phyloP scores from a whole-genome alignment of 2,113 vertebrate genomes.

The Symphodus melops region DNA sequence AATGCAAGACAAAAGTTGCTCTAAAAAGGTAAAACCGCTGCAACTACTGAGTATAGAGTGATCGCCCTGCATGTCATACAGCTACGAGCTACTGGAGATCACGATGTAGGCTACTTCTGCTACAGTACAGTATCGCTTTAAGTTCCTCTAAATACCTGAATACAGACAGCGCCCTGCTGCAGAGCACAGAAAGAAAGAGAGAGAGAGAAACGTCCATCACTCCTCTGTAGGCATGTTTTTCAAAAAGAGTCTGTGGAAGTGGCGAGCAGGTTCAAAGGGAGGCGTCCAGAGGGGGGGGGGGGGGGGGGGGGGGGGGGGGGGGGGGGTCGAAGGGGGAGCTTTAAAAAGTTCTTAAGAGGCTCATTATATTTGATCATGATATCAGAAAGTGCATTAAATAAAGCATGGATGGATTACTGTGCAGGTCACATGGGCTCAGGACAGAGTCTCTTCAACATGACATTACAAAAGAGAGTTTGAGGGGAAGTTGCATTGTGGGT shows the following conservation, averaged over 20 bases:
- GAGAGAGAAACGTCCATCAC: constrained; percentile 13
- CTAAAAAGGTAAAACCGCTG: constrained; percentile 55
- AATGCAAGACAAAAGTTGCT: constrained; percentile 49
- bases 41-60: constrained; percentile 59
- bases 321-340: not conserved
- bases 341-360: not conserved
- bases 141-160: constrained; percentile 76
- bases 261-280: constrained; percentile 16
- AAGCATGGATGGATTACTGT: constrained; percentile 14
- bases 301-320: too few relatives aligned
- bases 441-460: not conserved
- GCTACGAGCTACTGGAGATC: constrained; percentile 61
- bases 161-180: constrained; percentile 60
- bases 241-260: constrained; percentile 40
- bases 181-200: constrained; percentile 2
- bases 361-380: not conserved
- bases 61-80: constrained; percentile 50
- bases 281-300: not conserved
- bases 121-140: constrained; percentile 65
- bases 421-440: constrained; percentile 2
- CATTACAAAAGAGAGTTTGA: too few relatives aligned
- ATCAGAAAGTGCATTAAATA: not conserved
- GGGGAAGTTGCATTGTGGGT: too few relatives aligned
- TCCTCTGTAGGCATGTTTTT: constrained; percentile 25
- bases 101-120: constrained; percentile 66